Evolutionary conservation across 2,888 invertebrate species (phyloP).

Genomic region (Nemoura dubitans): DNA sequence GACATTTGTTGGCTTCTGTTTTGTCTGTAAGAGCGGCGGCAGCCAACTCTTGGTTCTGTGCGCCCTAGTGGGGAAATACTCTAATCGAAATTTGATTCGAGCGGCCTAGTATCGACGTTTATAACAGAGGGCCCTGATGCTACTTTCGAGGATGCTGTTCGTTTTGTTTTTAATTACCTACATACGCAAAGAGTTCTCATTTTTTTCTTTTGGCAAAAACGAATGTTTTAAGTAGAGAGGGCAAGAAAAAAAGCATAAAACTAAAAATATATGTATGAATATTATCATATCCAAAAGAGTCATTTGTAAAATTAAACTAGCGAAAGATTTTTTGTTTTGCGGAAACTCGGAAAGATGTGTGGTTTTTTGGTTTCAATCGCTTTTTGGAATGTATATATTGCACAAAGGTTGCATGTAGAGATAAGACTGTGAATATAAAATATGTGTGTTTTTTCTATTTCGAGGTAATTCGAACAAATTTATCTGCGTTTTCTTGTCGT

Average conservation of each 20-base stretch:
- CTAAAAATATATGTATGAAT: neutral
- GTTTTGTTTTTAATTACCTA: neutral
- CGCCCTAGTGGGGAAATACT: no score
- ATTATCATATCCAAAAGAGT: conserved; percentile 29
- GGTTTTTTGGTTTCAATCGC: conserved; percentile 35
- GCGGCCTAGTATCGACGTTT: no score
- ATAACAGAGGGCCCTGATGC: no score
- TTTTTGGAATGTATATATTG: conserved; percentile 39
- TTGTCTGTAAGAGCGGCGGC: no score
- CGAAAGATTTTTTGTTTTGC: conserved; percentile 10
- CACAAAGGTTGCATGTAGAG: conserved; percentile 27
- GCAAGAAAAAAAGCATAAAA: conserved; percentile 35
- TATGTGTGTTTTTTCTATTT: no score
- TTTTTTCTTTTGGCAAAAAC: conserved; percentile 24
- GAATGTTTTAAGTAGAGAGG: conserved; percentile 42
- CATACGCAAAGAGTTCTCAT: neutral
- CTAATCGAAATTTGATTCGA: no score
- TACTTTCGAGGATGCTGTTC: conserved; percentile 25
- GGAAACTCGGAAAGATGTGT: conserved; percentile 28
- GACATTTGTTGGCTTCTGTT: no score
- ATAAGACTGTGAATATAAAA: conserved; percentile 28
- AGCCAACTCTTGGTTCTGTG: no score
- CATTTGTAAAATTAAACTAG: conserved; percentile 23
- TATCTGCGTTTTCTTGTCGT: neutral
- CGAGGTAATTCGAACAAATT: conserved; percentile 9